A percentile compares a stretch with the other conserved stretches of the same genome.
Evolutionary conservation across 2,888 invertebrate species (phyloP).

Genomic region (Exephanes ischioxanthus): DNA sequence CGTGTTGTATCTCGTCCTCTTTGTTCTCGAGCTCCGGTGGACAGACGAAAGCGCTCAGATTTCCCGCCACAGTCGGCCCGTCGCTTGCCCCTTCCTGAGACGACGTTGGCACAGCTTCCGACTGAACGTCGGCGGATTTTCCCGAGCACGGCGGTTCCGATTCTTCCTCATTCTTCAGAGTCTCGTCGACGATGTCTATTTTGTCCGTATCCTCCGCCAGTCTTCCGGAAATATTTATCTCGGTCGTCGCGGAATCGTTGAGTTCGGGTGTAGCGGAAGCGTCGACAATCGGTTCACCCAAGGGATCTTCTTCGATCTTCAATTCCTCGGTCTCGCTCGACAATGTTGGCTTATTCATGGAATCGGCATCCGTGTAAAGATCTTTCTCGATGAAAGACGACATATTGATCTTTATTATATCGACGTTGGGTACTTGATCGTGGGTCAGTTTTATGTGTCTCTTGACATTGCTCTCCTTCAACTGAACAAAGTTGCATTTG

Average conservation of each 20-base stretch:
- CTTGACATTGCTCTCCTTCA: conserved; percentile 87
- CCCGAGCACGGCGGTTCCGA: conserved; percentile 4
- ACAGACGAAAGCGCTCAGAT: conserved; percentile 82
- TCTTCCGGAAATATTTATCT: conserved; percentile 10
- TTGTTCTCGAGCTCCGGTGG: conserved; percentile 84
- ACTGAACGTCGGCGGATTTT: conserved; percentile 21
- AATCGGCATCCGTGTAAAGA: conserved; percentile 35
- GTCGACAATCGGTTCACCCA: conserved; percentile 20
- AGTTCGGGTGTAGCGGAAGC: not conserved
- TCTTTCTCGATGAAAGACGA: conserved; percentile 73
- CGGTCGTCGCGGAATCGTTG: not conserved
- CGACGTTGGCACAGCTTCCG: conserved; percentile 8
- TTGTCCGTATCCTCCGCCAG: conserved; percentile 4
- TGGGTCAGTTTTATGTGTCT: conserved; percentile 88
- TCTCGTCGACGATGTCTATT: conserved; percentile 62
- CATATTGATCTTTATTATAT: conserved; percentile 85
- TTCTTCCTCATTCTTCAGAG: conserved; percentile 48
- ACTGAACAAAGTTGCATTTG: conserved; percentile 91
- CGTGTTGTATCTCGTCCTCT: conserved; percentile 85
- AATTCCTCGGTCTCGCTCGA: conserved; percentile 72
- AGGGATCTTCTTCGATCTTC: conserved; percentile 62
- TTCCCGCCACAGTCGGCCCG: conserved; percentile 66
- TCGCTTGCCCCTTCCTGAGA: conserved; percentile 45
- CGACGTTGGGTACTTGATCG: conserved; percentile 85
- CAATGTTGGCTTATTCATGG: conserved; percentile 14